Evolutionary conservation across 2,888 invertebrate genomes (phyloP), one percentile per base, ranked within the genome.

Genomic region (Aphidius colemani): DNA sequence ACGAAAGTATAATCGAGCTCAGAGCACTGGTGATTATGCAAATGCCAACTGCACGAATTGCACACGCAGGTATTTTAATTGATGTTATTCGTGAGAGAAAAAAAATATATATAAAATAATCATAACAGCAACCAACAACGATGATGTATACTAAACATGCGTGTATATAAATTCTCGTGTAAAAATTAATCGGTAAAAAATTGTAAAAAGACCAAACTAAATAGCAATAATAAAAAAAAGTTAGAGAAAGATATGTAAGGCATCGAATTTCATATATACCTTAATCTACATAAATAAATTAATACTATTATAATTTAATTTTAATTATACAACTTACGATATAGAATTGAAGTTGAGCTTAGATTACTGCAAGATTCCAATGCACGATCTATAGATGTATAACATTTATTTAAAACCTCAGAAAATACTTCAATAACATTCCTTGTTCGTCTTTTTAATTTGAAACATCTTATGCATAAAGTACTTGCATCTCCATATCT

Each of bases 361-460:
- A 82, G 74, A 56, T 75, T 70, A 8, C 75, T 71, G 75, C 89
- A 89, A 53, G 86, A 87, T 13, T 83, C 84, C 70, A 86, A 80
- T 13, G 88, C 88, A 8, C 85, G 83, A 69, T 85, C 85, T 77
- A 87, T 87, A 69, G 83, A 86, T 8, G 85, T 87, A 77, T 86
- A 88, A 76, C 89, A 89, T 77, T 85, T 86, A 76, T 87, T 86
- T 68, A 86, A 80, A 68, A 86, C 86, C 67, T 86, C 85, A 11
- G 87, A 86, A 74, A 86, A 85, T 13, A 88, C 86, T 76, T 88
- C 87, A 49, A 89, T 83, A 57, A 89, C 84, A 76, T 88, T 89
- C 58, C 85, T 82, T 7, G 89, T 86, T 65, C 87, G 85, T 62
- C 88, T 81, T 68, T 85, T 83, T 65, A 89, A 74, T 68, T 87